Evolutionary conservation across 2,113 vertebrate species (phyloP), one percentile per base, ranked within the genome.

Genomic region (Progne subis): DNA sequence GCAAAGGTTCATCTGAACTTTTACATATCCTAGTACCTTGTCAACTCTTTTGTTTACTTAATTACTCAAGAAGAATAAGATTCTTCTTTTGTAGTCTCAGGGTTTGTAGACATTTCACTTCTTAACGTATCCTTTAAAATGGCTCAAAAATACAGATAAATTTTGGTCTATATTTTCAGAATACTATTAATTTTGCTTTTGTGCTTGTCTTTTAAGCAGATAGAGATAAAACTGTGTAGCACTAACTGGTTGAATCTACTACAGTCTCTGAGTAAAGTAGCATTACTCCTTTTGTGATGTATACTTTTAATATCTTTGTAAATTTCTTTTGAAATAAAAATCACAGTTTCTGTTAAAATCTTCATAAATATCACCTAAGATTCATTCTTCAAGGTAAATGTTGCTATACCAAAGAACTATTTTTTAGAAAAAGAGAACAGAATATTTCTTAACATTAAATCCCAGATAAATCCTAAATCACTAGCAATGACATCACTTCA

Each of bases 241-340:
- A 57, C 7, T 50, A 60, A 19, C 4, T 37, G 9, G 3, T 37
- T 84, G 52, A 65, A 49, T 49, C 0, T 0, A 25, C 24, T n/a
- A 14, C 9, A 46, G 9, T n/a, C 23, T 5, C 6, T 31, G n/a
- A 61, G 18, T 50, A 21, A 81, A 80, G 56, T 7, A 61, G 29
- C 5, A 19, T 7, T 13, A 13, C 9, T 70, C 8, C 12, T 47
- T 68, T 60, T 44, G 14, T 29, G 65, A 69, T 7, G 4, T 31
- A 65, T 20, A 24, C 8, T 55, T 46, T 20, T 5, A 67, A 46
- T 63, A 57, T 46, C 23, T 76, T 55, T 59, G 28, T 41, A 53
- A 21, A 28, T 9, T 65, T 12, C 50, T 68, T 72, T 76, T 23
- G 26, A 21, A 14, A 46, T 4, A 76, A 53, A 88, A 55, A 44